Percentiles rank a stretch among this genome's conserved stretches.
Evolutionary conservation across 2,888 invertebrate species (phyloP).

Genomic region (Protophormia terraenovae): DNA sequence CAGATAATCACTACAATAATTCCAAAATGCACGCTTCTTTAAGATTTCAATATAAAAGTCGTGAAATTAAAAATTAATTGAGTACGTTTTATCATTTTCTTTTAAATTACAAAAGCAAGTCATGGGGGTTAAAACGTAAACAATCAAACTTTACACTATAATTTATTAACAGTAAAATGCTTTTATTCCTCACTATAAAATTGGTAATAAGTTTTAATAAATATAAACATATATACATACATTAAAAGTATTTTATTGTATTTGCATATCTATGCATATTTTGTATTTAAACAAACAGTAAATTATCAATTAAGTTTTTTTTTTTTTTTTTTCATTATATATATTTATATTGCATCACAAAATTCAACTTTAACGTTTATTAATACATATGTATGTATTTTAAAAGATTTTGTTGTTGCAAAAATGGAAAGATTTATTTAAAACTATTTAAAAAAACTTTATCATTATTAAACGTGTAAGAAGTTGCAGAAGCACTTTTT

Average conservation of each 20-base stretch:
- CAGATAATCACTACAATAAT: not conserved
- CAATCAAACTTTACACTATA: not conserved
- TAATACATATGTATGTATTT: too few relatives aligned
- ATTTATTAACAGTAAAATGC: not conserved
- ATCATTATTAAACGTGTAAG: not conserved
- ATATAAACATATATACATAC: too few relatives aligned
- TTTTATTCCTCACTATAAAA: not conserved
- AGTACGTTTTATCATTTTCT: not conserved
- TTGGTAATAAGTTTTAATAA: not conserved
- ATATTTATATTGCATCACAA: not conserved
- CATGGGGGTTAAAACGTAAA: not conserved
- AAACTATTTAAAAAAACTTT: not conserved
- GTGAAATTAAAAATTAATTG: not conserved
- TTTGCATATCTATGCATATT: too few relatives aligned
- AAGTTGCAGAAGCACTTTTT: not conserved
- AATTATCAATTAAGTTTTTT: not conserved
- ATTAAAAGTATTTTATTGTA: too few relatives aligned
- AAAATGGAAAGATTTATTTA: not conserved
- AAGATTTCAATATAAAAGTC: conserved; percentile 4
- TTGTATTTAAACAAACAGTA: too few relatives aligned
- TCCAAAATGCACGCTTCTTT: not conserved
- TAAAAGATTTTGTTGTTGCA: not conserved
- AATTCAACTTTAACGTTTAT: not conserved
- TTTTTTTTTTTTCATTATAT: not conserved
- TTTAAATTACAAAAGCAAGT: not conserved